Conservation (phyloP, 2,113 vertebrate genomes). For the Andinoacara biseriatus region DNA sequence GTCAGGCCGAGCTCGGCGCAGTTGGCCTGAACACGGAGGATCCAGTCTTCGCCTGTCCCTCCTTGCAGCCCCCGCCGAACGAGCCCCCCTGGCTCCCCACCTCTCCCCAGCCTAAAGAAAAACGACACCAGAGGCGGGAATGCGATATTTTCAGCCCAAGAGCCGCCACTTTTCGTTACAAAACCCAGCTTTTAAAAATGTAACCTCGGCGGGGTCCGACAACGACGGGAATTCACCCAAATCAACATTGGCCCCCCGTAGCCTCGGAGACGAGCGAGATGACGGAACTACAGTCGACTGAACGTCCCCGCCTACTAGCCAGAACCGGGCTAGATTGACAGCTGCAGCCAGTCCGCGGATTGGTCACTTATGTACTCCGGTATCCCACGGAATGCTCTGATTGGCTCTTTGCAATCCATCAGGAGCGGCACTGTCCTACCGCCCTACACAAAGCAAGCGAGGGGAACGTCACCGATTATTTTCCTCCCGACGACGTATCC, state of each 20-base stretch:
- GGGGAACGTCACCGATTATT: slow-evolving; percentile 63
- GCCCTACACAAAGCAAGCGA: slow-evolving; percentile 32
- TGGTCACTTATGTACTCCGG: slow-evolving; percentile 36
- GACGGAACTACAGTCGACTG: slow-evolving; percentile 74
- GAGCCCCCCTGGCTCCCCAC: slow-evolving; percentile 61
- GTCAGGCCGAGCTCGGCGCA: slow-evolving; percentile 68
- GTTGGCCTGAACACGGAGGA: slow-evolving; percentile 63
- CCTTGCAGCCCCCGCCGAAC: slow-evolving; percentile 65
- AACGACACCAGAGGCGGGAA: slow-evolving; percentile 35
- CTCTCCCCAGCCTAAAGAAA: slow-evolving; percentile 55
- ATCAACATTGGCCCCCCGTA: slow-evolving; percentile 72
- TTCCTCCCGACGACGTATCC: slow-evolving; percentile 55
- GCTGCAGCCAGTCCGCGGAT: slow-evolving; percentile 14
- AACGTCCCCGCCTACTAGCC: slow-evolving; percentile 63
- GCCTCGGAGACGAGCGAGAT: slow-evolving; percentile 68
- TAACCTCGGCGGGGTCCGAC: slow-evolving; percentile 41
- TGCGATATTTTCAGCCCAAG: slow-evolving; percentile 19
- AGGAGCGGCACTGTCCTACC: slow-evolving; percentile 35
- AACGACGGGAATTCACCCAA: slow-evolving; percentile 50
- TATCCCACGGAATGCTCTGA: neutral
- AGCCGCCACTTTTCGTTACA: slow-evolving; percentile 2
- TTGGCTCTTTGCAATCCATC: slow-evolving; percentile 55
- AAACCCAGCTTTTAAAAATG: slow-evolving; percentile 34
- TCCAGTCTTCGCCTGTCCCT: slow-evolving; percentile 62
- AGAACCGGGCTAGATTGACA: slow-evolving; percentile 57